Base-by-base conservation (phyloP, 1,140 invertebrate genomes). In the Trigoniulus corallinus region DNA sequence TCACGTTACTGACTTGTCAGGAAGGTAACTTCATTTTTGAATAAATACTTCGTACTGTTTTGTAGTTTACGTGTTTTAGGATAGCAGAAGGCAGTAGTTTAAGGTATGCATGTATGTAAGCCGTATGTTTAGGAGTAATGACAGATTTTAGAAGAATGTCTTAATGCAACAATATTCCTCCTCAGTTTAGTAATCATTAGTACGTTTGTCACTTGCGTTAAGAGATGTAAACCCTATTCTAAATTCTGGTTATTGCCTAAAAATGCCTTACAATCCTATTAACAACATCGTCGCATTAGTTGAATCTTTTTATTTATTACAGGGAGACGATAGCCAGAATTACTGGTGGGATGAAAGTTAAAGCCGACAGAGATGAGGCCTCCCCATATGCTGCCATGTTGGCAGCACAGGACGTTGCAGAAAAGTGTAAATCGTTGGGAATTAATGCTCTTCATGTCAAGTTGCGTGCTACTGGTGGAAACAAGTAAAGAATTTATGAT, bases 371-470 rank as follows among this genome's bases (percentile, higher is more conserved):
- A 76, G 96, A 99, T 74, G 96, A 99, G 72, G 88, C 94, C 59
- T 98, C 94, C 25, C 96, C 96, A 15, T 99, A 99, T 64, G 96
- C 95, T 65, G 95, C 95, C 81, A 98, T 99, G 95, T 94, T 99
- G 73, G 96, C 96, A 64, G 94, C 95, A 57, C 95, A 98, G 75
- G 96, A 99, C 77, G 96, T 98, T 52, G 92, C 95, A 64, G 96
- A 98, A 68, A 95, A 93, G 64, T 98, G 95, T 70, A 98, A 97
- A 73, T 72, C 77, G 12, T 74, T 98, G 47, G 94, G 94, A 27
- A 97, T 98, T 61, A 98, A 86, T 55, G 95, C 96, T 18, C 73
- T 99, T 4, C 94, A 99, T 70, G 97, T 99, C 61, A 98, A 97
- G 69, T 72, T 99, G 48, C 78, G 96, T 62, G 95, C 95, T 21